A percentile compares a stretch with the other conserved stretches of the same genome.
Conservation (phyloP, 2,113 vertebrate species). For the Columba livia region DNA sequence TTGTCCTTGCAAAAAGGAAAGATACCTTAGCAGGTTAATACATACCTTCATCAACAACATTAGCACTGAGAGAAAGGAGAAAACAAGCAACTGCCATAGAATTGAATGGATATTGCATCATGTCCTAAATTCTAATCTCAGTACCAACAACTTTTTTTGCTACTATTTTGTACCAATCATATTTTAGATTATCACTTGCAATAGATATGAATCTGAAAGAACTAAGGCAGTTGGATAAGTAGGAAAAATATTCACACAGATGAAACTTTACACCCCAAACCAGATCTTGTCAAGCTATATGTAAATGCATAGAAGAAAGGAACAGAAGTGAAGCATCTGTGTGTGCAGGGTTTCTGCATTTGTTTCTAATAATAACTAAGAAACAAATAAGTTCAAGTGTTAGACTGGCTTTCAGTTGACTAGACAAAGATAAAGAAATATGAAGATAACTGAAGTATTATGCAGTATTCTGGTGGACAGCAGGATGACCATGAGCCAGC, state of each 20-base stretch:
- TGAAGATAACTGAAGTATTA: not conserved
- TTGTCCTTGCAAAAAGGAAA: not conserved
- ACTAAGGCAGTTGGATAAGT: not conserved
- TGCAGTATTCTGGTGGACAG: too few species aligned
- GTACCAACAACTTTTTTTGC: not conserved
- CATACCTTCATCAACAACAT: not conserved
- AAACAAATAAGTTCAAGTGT: not conserved
- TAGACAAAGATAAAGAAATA: not conserved
- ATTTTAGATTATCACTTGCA: not conserved
- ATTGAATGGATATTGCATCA: not conserved
- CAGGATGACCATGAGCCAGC: too few species aligned
- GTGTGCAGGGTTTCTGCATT: not conserved
- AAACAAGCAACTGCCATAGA: not conserved
- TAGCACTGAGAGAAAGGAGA: not conserved
- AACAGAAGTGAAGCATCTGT: not conserved
- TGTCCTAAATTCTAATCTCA: not conserved
- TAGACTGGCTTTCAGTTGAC: not conserved
- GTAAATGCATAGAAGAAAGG: not conserved
- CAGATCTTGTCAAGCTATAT: not conserved
- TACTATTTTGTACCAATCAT: not conserved
- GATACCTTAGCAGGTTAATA: not conserved
- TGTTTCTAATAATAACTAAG: not conserved
- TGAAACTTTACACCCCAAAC: not conserved
- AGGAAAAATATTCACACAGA: not conserved
- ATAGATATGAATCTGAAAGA: not conserved